Conservation (phyloP, 2,888 invertebrate species). For the Epiblema foenella region DNA sequence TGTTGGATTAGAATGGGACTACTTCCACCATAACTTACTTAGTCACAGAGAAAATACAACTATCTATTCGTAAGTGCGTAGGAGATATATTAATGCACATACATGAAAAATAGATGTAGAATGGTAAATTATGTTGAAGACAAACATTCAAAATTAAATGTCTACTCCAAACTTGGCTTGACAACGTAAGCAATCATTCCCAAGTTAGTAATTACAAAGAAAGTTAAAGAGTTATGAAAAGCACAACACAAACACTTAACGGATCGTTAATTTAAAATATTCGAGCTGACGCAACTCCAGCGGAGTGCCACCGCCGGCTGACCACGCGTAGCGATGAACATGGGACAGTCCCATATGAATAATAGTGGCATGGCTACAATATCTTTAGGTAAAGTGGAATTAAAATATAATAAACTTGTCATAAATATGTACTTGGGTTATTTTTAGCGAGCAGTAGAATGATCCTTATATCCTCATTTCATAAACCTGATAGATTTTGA, state of each 20-base stretch:
- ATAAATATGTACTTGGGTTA: no score
- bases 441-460: no score
- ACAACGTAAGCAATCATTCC: slow-evolving; percentile 45
- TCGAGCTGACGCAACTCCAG: slow-evolving; percentile 65
- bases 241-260: slow-evolving; percentile 59
- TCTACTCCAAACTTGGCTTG: not conserved
- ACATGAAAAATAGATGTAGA: not conserved
- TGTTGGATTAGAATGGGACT: not conserved
- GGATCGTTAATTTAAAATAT: slow-evolving; percentile 69
- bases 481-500: no score
- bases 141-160: slow-evolving; percentile 1
- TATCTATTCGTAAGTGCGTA: no score
- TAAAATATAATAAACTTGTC: no score
- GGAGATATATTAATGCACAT: no score
- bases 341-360: slow-evolving; percentile 4
- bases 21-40: not conserved
- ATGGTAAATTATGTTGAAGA: not conserved
- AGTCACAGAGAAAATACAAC: not conserved
- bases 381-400: no score
- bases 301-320: slow-evolving; percentile 59
- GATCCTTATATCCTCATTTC: no score
- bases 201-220: slow-evolving; percentile 51
- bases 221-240: slow-evolving; percentile 47
- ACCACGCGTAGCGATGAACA: slow-evolving; percentile 48
- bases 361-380: not conserved